Percentiles rank a stretch among this genome's conserved stretches.
These are phyloP conservation scores for Ornithorhynchus anatinus DNA, from an alignment of 2,113 vertebrate species.

Conservation along the genomic window DNA sequence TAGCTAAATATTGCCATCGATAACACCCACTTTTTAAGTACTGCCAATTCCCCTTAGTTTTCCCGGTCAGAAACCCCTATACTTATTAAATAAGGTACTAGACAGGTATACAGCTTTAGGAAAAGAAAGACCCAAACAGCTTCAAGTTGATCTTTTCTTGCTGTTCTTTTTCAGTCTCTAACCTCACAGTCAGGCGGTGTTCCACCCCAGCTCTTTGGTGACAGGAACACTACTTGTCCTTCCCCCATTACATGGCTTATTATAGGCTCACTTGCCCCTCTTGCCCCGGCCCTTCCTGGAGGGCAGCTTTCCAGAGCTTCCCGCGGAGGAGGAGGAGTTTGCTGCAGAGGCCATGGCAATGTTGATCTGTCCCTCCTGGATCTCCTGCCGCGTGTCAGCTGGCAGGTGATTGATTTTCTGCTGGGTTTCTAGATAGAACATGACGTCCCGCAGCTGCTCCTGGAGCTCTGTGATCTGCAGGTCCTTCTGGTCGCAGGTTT, in stretches of 20 bases:
- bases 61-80: neutral
- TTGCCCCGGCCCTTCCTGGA: slow-evolving; percentile 88
- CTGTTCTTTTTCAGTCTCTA: slow-evolving; percentile 9
- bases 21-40: slow-evolving; percentile 32
- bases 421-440: slow-evolving; percentile 95
- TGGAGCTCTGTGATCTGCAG: slow-evolving; percentile 85
- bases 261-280: slow-evolving; percentile 83
- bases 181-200: slow-evolving; percentile 21
- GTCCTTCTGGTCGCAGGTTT: slow-evolving; percentile 84
- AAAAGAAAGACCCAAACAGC: slow-evolving; percentile 65
- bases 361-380: slow-evolving; percentile 97
- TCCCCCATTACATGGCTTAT: neutral
- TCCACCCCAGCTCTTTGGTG: neutral
- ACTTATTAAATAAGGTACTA: neutral
- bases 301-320: slow-evolving; percentile 66
- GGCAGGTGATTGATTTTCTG: slow-evolving; percentile 92
- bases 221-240: slow-evolving; percentile 23
- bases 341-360: slow-evolving; percentile 76
- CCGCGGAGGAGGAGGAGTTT: slow-evolving; percentile 68
- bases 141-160: slow-evolving; percentile 44
- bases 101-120: slow-evolving; percentile 50
- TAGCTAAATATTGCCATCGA: slow-evolving; percentile 51
- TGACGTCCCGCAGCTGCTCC: slow-evolving; percentile 95
- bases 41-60: slow-evolving; percentile 27
- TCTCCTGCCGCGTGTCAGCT: slow-evolving; percentile 86